A percentile compares a stretch with the other conserved stretches of the same genome.
phyloP scores from a whole-genome alignment of 2,113 vertebrate genomes.

The Gobius niger region DNA sequence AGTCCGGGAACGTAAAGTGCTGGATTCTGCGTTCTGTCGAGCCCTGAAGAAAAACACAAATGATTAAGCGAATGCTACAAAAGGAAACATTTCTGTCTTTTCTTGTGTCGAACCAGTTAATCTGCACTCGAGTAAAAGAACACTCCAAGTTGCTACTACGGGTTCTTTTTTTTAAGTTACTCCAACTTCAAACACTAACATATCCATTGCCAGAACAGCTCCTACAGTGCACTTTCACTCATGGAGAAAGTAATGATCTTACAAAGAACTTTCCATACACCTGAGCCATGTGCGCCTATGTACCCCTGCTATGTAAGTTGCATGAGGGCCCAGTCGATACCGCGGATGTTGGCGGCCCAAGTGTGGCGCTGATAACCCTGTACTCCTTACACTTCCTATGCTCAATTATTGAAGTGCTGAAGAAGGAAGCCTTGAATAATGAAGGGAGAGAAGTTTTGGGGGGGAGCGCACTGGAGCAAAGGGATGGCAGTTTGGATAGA shows the following conservation, averaged over 20 bases:
- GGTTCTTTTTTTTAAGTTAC: no score
- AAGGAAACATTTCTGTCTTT: no score
- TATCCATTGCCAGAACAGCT: no score
- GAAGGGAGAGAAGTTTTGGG: conserved; percentile 50
- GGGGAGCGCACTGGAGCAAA: conserved; percentile 55
- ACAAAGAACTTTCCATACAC: conserved; percentile 9
- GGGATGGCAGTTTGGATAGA: conserved; percentile 43
- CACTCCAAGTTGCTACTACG: no score
- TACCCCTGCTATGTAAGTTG: conserved; percentile 52
- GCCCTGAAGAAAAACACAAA: conserved; percentile 75
- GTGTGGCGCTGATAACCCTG: conserved; percentile 31
- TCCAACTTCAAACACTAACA: no score
- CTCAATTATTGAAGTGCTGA: conserved; percentile 73
- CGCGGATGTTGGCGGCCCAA: conserved; percentile 28
- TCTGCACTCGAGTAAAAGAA: no score
- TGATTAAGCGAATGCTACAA: no score
- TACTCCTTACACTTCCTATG: conserved; percentile 46
- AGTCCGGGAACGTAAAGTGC: conserved; percentile 82
- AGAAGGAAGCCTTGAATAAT: conserved; percentile 65
- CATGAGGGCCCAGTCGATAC: conserved; percentile 61
- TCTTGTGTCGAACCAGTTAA: no score
- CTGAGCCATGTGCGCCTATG: conserved; percentile 9
- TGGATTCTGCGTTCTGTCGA: conserved; percentile 85
- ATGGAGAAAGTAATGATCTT: conserved; percentile 16
- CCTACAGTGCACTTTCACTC: conserved; percentile 8